Conservation (phyloP, 2,113 vertebrate genomes). For the Cariama cristata region DNA sequence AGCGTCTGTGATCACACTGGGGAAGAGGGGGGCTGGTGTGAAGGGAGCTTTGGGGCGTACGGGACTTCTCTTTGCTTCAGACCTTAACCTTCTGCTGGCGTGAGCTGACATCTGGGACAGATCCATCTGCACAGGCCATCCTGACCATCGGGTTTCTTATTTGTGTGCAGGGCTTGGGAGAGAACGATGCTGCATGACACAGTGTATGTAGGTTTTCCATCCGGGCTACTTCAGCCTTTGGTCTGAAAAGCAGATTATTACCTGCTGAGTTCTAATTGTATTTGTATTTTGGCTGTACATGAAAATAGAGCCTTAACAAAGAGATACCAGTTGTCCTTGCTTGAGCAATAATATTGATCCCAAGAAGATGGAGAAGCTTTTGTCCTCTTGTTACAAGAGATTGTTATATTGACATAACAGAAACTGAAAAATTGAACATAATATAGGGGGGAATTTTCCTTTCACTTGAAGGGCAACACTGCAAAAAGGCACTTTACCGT, state of each 20-base stretch:
- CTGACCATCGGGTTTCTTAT: not conserved
- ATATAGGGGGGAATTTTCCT: not conserved
- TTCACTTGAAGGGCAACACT: not conserved
- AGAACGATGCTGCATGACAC: not conserved
- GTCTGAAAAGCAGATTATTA: not conserved
- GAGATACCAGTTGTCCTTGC: not conserved
- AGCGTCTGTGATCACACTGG: not conserved
- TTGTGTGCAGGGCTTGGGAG: not conserved
- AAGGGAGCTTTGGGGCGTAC: not conserved
- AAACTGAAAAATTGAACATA: not conserved
- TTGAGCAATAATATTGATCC: slow-evolving; percentile 23
- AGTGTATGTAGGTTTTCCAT: not conserved
- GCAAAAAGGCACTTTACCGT: not conserved
- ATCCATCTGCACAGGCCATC: not conserved
- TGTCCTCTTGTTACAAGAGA: slow-evolving; percentile 6
- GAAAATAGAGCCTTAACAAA: not conserved
- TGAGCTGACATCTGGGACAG: not conserved
- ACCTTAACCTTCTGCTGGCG: not conserved
- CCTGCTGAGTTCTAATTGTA: not conserved
- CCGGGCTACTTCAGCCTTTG: not conserved
- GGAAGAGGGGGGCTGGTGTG: not conserved
- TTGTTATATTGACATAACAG: not conserved
- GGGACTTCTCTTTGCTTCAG: not conserved
- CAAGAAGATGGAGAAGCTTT: not conserved
- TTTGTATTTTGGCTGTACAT: not conserved